These are phyloP conservation scores for Catharus bicknelli DNA, from an alignment of 2,113 vertebrate species.

Conservation along the genomic window DNA sequence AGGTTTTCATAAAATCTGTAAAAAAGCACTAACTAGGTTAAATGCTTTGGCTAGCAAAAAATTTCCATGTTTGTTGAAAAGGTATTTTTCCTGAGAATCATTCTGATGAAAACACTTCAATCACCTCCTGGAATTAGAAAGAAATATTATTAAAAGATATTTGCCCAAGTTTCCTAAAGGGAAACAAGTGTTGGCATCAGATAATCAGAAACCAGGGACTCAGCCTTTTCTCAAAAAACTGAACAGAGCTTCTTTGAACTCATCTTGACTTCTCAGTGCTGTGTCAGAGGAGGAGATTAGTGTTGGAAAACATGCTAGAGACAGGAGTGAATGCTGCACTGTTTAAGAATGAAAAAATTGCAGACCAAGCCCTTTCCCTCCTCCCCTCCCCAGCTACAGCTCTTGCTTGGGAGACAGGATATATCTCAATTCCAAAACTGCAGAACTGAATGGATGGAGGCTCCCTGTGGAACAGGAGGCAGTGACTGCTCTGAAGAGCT, in stretches of 20 bases:
- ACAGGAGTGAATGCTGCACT: not conserved
- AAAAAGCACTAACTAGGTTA: not conserved
- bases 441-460: not conserved
- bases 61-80: not conserved
- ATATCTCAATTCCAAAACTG: not conserved
- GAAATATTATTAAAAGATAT: not conserved
- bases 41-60: not conserved
- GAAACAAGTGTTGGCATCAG: not conserved
- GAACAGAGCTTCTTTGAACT: conserved; percentile 5
- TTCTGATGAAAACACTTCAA: not conserved
- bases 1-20: not conserved
- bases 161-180: not conserved
- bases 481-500: not conserved
- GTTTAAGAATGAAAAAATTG: conserved; percentile 15
- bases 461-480: not conserved
- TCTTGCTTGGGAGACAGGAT: not conserved
- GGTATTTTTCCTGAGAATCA: not conserved
- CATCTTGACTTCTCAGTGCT: not conserved
- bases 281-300: conserved; percentile 5
- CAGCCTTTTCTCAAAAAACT: not conserved
- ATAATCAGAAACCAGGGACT: not conserved
- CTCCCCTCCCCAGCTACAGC: not conserved
- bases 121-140: not conserved
- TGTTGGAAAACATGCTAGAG: not conserved
- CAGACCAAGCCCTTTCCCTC: not conserved